Evolutionary conservation across 2,113 vertebrate genomes (phyloP).

Genomic region (Athene noctua): DNA sequence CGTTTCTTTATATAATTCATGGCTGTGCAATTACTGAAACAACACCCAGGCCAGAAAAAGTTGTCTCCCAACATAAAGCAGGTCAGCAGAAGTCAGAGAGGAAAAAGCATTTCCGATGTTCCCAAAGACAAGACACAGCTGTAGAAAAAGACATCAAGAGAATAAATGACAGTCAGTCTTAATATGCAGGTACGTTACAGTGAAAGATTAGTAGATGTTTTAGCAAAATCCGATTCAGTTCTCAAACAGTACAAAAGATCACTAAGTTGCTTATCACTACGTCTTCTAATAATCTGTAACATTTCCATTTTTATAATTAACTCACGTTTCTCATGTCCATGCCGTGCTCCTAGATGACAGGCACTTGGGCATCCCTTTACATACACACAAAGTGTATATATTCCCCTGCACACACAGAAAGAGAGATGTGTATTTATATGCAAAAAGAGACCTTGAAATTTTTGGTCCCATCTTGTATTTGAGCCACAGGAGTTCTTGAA

Average conservation of each 20-base stretch:
- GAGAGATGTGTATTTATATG: neutral
- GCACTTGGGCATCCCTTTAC: neutral
- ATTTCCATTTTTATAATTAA: neutral
- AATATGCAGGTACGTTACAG: neutral
- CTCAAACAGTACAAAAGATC: neutral
- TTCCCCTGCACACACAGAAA: too few relatives aligned
- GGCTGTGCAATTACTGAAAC: fast-evolving
- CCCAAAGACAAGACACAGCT: neutral
- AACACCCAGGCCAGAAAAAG: fast-evolving
- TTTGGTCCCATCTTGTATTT: neutral
- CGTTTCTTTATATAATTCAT: fast-evolving
- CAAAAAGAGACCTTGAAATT: neutral
- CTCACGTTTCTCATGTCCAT: neutral
- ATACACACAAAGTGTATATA: neutral
- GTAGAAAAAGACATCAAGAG: neutral
- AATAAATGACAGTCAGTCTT: neutral
- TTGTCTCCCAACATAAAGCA: neutral
- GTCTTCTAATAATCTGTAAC: neutral
- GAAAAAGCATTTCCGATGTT: neutral
- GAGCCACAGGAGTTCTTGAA: neutral
- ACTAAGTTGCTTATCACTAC: neutral
- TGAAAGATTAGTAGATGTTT: neutral
- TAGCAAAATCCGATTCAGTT: neutral
- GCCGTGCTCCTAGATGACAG: neutral
- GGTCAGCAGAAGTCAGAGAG: neutral